Percentiles rank a stretch among this genome's conserved stretches.
These are phyloP conservation scores for Microvelia longipes DNA, from an alignment of 1,140 invertebrate genomes.

Conservation along the genomic window DNA sequence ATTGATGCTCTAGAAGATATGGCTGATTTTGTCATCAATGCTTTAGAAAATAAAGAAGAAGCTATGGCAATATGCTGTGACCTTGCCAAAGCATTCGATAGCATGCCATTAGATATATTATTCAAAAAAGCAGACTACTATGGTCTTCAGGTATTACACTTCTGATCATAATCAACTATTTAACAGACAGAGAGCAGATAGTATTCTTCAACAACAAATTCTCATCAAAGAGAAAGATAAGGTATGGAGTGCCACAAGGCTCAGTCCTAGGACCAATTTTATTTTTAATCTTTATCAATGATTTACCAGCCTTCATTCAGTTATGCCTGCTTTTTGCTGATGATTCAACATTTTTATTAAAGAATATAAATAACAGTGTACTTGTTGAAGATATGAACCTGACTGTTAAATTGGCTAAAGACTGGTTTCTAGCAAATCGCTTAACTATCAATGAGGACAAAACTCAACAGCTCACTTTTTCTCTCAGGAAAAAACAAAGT, in stretches of 20 bases:
- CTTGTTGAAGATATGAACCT: neutral
- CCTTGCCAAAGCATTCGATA: slow-evolving; percentile 14
- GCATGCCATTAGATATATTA: slow-evolving; percentile 5
- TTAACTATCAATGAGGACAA: neutral
- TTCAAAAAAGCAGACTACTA: neutral
- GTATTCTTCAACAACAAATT: neutral
- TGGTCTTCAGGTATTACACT: neutral
- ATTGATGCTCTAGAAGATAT: slow-evolving; percentile 4
- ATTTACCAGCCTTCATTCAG: neutral
- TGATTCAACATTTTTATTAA: neutral
- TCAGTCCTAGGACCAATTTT: neutral
- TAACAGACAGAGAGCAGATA: neutral
- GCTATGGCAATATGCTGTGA: slow-evolving; percentile 11
- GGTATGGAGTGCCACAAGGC: neutral
- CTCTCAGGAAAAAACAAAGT: neutral
- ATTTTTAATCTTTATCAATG: neutral
- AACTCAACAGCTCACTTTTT: neutral
- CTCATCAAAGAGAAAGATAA: neutral
- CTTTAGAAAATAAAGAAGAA: slow-evolving; percentile 3
- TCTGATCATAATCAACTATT: neutral
- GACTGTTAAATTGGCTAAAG: neutral
- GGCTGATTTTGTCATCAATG: neutral
- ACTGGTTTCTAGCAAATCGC: neutral
- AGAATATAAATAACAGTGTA: neutral
- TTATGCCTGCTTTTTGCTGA: neutral